Evolutionary conservation across 2,113 vertebrate species (phyloP).

Genomic region (Hylia prasina): DNA sequence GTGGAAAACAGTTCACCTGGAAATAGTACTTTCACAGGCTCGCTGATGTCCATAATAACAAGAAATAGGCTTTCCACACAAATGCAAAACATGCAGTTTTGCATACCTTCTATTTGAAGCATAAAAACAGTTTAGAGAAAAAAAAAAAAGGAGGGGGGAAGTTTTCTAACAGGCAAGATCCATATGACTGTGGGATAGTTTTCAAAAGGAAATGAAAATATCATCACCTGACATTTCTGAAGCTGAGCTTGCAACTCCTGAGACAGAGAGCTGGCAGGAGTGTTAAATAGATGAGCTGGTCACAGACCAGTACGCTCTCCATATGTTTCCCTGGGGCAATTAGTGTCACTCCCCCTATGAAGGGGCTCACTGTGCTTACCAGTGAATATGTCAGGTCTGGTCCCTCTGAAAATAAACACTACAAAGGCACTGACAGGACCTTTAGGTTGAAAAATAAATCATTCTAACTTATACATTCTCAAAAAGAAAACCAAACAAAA

Average conservation of each 20-base stretch:
- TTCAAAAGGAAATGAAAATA: conserved; percentile 50
- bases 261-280: not conserved
- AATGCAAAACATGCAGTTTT: not conserved
- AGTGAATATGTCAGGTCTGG: conserved; percentile 85
- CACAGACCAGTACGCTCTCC: not conserved
- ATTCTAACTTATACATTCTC: not conserved
- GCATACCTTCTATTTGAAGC: not conserved
- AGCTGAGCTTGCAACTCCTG: conserved; percentile 23
- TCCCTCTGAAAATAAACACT: conserved; percentile 75
- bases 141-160: accelerated
- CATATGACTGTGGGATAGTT: not conserved
- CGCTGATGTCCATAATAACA: not conserved
- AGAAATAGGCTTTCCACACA: not conserved
- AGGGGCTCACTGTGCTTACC: conserved; percentile 63
- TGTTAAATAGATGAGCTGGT: conserved; percentile 18
- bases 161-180: not conserved
- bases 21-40: not conserved
- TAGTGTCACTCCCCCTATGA: not conserved
- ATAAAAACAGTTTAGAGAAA: not conserved
- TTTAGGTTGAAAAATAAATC: conserved; percentile 18
- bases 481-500: not conserved
- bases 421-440: not conserved
- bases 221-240: conserved; percentile 58
- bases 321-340: conserved; percentile 2
- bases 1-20: not conserved